Evolutionary conservation across 2,113 vertebrate species (phyloP), one percentile per base, ranked within the genome.

Genomic region (Tragelaphus buxtoni): DNA sequence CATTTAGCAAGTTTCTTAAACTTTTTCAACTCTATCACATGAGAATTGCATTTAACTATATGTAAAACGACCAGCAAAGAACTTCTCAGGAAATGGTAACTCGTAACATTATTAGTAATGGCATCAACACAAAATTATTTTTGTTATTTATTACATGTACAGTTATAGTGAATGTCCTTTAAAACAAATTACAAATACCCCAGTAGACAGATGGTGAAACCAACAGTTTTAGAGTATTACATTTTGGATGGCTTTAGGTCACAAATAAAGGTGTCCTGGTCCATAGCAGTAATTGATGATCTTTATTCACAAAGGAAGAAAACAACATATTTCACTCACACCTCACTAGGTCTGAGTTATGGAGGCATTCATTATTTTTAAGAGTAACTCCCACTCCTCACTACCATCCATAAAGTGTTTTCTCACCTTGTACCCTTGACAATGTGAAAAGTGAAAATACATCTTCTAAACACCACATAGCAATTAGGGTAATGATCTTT

Each of bases 301-400:
- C 93, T 97, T 97, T 74, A 90, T 96, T 82, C 96, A 18, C 42
- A 96, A 96, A 91, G 13, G 79, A 32, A 98, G 96, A 97, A 45
- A 94, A 96, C 47, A 97, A 74, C 17, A 2, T 88, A 96, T 95
- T 97, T 97, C 90, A 85, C 1, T 24, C 49, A 51, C 60, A 95
- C 79, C 13, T 95, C 81, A 86, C 49, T 84, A 18, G 88, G 45
- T 69, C 74, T 94, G 63, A 96, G 45, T 96, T 97, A 92, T 91
- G 84, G 84, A 55, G 96, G 28, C 51, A 95, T 95, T 96, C 95
- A 89, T 97, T 96, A 95, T 69, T 94, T 95, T 77, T 42, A 96
- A 90, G 42, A 97, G 20, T 6, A 63, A 26, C 30, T 98, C 95
- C 80, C 88, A 87, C 58, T 53, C 39, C 56, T 77, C 56, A 86